Percentiles rank a stretch among this genome's conserved stretches.
Conservation (phyloP, 2,888 invertebrate species). For the Phengaris alcon region DNA sequence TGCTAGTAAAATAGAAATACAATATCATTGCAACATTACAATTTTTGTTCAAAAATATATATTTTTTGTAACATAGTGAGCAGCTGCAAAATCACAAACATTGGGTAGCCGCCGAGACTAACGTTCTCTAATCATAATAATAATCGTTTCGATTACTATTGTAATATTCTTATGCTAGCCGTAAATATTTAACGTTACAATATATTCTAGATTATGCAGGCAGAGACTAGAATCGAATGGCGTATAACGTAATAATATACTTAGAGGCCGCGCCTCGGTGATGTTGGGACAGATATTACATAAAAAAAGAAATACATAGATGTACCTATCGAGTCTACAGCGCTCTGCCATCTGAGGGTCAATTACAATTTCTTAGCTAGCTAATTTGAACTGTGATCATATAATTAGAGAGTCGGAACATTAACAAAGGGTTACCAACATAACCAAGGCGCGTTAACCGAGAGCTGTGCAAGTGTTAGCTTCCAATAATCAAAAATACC, state of each 20-base stretch:
- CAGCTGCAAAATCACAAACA: constrained; percentile 27
- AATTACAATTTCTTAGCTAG: neutral
- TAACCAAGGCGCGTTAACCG: neutral
- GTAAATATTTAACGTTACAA: constrained; percentile 24
- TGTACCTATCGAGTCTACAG: neutral
- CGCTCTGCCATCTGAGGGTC: neutral
- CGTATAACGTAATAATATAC: constrained; percentile 59
- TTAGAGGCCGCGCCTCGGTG: constrained; percentile 39
- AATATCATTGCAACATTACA: constrained; percentile 24
- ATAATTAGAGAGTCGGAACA: neutral
- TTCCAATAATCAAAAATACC: constrained; percentile 7
- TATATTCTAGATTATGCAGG: constrained; percentile 58
- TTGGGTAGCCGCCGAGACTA: constrained; percentile 14
- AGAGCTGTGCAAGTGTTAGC: constrained; percentile 19
- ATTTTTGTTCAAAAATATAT: constrained; percentile 25
- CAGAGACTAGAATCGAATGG: constrained; percentile 73
- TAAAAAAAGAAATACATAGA: neutral
- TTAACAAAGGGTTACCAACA: constrained; percentile 29
- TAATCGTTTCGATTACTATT: constrained; percentile 46
- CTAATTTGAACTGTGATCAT: constrained; percentile 14
- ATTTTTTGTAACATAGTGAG: constrained; percentile 5
- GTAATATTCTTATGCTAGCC: constrained; percentile 24
- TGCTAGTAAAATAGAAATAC: constrained; percentile 27
- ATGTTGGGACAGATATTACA: constrained; percentile 38
- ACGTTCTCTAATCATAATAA: constrained; percentile 50